Base-by-base conservation (phyloP, 2,888 invertebrate species). In the Epirrita christyi region DNA sequence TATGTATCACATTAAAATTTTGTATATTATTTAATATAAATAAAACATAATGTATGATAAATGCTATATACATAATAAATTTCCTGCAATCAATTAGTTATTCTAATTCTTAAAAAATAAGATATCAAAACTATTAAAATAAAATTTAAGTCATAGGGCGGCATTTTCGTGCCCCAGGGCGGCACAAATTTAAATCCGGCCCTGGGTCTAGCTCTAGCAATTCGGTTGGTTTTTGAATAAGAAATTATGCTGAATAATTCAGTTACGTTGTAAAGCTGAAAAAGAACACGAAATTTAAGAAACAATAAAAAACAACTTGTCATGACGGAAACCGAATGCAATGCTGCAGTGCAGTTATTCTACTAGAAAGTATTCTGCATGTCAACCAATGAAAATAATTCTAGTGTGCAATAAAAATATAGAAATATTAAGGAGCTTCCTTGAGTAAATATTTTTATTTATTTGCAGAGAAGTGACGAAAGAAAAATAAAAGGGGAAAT, bases 401-500 rank as follows among this genome's bases (percentile, higher is more conserved):
- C 14, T 47, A 58, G 51, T 51, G 37, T 47, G 45, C 61, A 43
- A 51, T 56, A 51, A 21, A 55, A 63, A 65, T 62, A 65, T 62
- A n/a, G n/a, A n/a, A n/a, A 61, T 58, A 56, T 49, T 50, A 43
- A 28, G 15, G 11, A 59, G 41, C 45, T 57, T n/a, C n/a, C n/a
- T n/a, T n/a, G n/a, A n/a, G n/a, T n/a, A n/a, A n/a, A n/a, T n/a
- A n/a, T n/a, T n/a, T n/a, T n/a, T n/a, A n/a, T n/a, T 56, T 59
- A 47, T 60, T 67, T 63, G 40, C 53, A 34, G 56, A 61, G 63
- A 65, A 61, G 67, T 64, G 62, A 59, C 59, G 59, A 58, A 59
- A 55, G 61, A 62, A 61, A 66, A 66, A 59, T 61, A 59, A 63
- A 66, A 55, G 59, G 59, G 58, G 57, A 65, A 64, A 61, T 66